Evolutionary conservation across 1,140 invertebrate species (phyloP), one percentile per base, ranked within the genome.

Genomic region (Leptopilina boulardi): DNA sequence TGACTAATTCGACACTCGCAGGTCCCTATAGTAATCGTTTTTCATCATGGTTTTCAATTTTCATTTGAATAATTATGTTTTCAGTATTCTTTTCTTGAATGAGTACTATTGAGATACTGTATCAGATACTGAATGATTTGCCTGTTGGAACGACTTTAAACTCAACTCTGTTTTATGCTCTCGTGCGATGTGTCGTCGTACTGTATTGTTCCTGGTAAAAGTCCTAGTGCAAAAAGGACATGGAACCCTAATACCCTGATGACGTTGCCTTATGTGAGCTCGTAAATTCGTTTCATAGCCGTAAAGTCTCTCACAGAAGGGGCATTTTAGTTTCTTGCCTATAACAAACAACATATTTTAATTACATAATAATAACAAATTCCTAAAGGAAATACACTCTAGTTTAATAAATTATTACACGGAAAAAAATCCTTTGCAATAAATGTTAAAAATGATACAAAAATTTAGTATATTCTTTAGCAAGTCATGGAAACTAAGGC

Each of bases 131-230:
- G 89, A 83, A 66, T 92, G 91, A 73, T 90, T 93, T 83, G 90
- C 91, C 86, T 92, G 93, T 81, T 94, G 94, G 86, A 93, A 94
- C 44, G 93, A 92, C 82, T 95, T 94, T 83, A 95, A 87, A 81
- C 92, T 94, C 56, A 94, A 90, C 87, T 96, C 95, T 83, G 94
- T 92, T 89, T 96, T 96, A 84, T 97, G 96, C 90, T 97, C 96
- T 26, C 96, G 93, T 1, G 96, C 96, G 84, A 97, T 97, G 86
- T 97, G 96, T 70, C 96, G 93, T 41, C 96, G 93, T 81, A 97
- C 96, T 26, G 96, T 98, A 92, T 97, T 97, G 92, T 97, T 97
- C 80, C 96, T 93, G 74, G 96, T 98, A 91, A 98, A 98, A n/a
- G 96, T 97, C 74, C 96, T 94, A 84, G 94, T 92, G 90, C 96